phyloP scores from a whole-genome alignment of 2,113 vertebrate genomes.

The Odontophorus gujanensis region DNA sequence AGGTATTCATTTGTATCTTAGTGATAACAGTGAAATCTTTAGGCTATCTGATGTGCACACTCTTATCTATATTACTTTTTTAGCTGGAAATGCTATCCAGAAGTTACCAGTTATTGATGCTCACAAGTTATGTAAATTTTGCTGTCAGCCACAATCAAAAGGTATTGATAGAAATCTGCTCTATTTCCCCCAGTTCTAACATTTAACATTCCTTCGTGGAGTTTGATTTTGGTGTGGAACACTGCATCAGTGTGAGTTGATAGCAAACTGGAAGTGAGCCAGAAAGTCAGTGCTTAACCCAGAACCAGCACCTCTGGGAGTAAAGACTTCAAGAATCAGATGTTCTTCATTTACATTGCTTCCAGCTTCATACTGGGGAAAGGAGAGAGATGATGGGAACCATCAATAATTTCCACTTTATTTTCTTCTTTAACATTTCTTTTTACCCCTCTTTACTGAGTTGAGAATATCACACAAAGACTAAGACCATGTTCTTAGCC shows the following conservation, averaged over 20 bases:
- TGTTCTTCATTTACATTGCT: constrained; percentile 35
- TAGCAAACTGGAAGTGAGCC: constrained; percentile 34
- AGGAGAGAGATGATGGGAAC: constrained; percentile 2
- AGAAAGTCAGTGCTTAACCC: constrained; percentile 34
- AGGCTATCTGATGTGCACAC: not conserved
- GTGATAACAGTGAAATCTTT: not conserved
- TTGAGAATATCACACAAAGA: constrained; percentile 11
- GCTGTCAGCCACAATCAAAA: constrained; percentile 12
- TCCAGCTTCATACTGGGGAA: not conserved
- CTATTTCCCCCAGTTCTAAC: not conserved
- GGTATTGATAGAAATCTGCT: not conserved
- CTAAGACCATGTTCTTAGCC: not conserved
- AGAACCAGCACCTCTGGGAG: constrained; percentile 47
- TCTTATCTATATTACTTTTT: not conserved
- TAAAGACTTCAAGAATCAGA: constrained; percentile 42
- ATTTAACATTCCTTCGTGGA: constrained; percentile 32
- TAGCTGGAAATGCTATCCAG: not conserved
- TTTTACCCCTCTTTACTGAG: constrained; percentile 18
- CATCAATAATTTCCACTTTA: constrained; percentile 30
- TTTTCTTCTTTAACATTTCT: constrained; percentile 28
- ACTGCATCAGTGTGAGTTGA: constrained; percentile 18
- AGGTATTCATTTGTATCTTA: not conserved
- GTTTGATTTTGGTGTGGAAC: constrained; percentile 42
- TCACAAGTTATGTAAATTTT: constrained; percentile 7
- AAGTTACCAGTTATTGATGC: not conserved